Conservation (phyloP, 2,797 vertebrate species). For the Cirrhinus molitorella region DNA sequence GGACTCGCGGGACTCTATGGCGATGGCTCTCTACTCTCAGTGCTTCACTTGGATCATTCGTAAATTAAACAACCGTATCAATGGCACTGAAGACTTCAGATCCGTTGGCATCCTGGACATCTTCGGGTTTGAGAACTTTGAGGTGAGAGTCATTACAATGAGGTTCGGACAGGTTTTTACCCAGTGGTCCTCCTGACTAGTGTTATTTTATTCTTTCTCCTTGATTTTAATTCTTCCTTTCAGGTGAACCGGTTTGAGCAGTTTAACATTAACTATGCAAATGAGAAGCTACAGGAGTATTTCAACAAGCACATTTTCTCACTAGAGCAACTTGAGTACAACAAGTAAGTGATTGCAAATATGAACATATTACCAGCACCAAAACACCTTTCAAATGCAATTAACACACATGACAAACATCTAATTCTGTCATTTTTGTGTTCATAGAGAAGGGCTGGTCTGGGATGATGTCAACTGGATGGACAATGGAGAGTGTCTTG, state of each 20-base stretch:
- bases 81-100: conserved; percentile 91
- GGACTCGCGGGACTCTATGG: conserved; percentile 96
- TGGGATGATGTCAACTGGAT: conserved; percentile 97
- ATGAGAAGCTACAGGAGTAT: conserved; percentile 98
- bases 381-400: neutral
- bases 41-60: conserved; percentile 97
- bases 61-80: conserved; percentile 91
- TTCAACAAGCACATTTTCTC: conserved; percentile 99
- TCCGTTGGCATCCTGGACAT: conserved; percentile 98
- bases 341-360: conserved; percentile 76
- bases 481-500: conserved; percentile 97
- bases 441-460: conserved; percentile 86
- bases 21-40: conserved; percentile 97
- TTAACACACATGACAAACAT: neutral
- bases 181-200: too few relatives aligned
- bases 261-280: conserved; percentile 99
- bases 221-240: conserved; percentile 4
- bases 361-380: neutral
- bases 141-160: conserved; percentile 75
- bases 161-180: neutral
- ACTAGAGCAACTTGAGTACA: conserved; percentile 96
- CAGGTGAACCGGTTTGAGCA: conserved; percentile 97
- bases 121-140: conserved; percentile 98
- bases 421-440: neutral
- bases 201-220: neutral